These are phyloP conservation scores for Sarcophaga subvicina DNA, from an alignment of 2,888 invertebrate genomes.

Conservation along the genomic window DNA sequence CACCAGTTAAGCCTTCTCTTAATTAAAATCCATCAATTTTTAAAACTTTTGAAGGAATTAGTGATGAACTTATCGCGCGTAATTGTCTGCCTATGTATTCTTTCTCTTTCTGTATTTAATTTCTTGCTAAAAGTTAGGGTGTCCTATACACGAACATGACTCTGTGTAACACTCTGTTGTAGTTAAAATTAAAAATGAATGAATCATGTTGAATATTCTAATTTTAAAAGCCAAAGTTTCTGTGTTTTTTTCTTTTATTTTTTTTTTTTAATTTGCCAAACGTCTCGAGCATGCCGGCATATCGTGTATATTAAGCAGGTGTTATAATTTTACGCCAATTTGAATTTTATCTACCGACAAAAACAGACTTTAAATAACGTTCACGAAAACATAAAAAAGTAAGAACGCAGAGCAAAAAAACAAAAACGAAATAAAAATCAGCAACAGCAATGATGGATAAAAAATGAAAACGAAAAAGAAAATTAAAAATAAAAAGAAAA, in stretches of 20 bases:
- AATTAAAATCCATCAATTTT: too few species aligned
- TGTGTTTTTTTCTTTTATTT: neutral
- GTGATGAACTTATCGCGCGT: too few species aligned
- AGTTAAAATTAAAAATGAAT: neutral
- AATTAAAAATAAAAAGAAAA: neutral
- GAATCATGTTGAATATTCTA: neutral
- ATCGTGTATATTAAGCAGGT: conserved; percentile 47
- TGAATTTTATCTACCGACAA: conserved; percentile 46
- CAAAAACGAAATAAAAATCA: neutral
- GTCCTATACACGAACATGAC: too few species aligned
- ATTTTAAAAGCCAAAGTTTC: conserved; percentile 16
- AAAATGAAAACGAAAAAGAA: neutral
- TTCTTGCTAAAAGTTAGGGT: too few species aligned
- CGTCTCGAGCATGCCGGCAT: neutral
- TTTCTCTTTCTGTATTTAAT: too few species aligned
- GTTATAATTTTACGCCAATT: conserved; percentile 45
- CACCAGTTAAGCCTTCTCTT: too few species aligned
- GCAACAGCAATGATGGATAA: neutral
- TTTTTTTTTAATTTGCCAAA: neutral
- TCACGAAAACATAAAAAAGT: conserved; percentile 5
- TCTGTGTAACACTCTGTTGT: neutral
- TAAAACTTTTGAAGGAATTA: too few species aligned
- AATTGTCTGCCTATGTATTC: too few species aligned
- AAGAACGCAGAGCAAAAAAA: neutral
- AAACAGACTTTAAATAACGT: conserved; percentile 19